Percentiles rank a stretch among this genome's conserved stretches.
Evolutionary conservation across 2,113 vertebrate species (phyloP).

Genomic region (Cryptomyrus ogoouensis): DNA sequence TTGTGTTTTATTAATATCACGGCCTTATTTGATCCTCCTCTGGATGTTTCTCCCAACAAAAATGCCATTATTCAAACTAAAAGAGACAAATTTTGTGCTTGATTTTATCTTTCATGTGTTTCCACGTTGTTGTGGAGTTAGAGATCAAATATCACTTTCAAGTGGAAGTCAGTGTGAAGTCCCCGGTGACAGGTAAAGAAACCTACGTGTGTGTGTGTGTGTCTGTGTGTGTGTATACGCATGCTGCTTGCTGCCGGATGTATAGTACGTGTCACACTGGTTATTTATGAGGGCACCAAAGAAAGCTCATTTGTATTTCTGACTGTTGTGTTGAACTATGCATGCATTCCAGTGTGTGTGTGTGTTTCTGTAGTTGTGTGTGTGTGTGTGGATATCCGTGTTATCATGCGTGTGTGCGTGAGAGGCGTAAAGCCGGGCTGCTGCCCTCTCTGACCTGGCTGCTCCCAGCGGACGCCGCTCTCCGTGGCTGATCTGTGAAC

Average conservation of each 20-base stretch:
- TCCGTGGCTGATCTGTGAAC: constrained; percentile 40
- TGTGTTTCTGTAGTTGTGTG: not conserved
- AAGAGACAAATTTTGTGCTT: not conserved
- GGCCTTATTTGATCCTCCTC: not conserved
- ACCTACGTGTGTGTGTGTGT: not conserved
- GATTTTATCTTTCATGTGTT: not conserved
- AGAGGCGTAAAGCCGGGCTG: constrained; percentile 18
- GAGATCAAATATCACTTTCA: not conserved
- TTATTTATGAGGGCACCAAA: not conserved
- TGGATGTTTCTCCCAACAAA: not conserved
- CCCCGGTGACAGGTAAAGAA: not conserved
- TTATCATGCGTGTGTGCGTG: constrained; percentile 4
- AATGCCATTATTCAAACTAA: not conserved
- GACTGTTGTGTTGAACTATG: not conserved
- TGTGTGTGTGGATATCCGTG: not conserved
- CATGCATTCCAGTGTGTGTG: not conserved
- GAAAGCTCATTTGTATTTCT: not conserved
- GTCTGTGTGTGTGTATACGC: not conserved
- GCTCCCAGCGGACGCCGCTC: constrained; percentile 31
- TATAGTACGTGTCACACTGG: not conserved
- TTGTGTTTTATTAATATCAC: not conserved
- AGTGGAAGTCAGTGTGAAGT: not conserved
- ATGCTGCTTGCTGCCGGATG: not conserved
- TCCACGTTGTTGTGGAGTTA: not conserved
- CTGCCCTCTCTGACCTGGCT: constrained; percentile 1